Evolutionary conservation across 2,797 vertebrate genomes (phyloP).

Genomic region (Neopelma chrysocephalum): DNA sequence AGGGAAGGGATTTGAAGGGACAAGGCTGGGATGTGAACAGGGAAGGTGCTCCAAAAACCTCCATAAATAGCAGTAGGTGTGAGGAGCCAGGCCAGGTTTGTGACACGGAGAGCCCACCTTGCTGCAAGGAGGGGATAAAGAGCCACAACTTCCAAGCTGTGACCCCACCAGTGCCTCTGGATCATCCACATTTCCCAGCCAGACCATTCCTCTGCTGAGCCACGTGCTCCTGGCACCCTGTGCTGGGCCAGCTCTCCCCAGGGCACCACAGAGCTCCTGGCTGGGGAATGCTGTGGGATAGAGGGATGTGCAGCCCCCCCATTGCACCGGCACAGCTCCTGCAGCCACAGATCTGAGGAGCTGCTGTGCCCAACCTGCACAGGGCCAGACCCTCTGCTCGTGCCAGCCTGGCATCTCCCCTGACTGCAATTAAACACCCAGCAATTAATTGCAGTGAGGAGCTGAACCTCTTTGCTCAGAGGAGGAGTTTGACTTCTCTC

Average conservation of each 20-base stretch:
- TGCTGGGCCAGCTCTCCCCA: background rate
- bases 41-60: background rate
- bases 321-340: too few species aligned
- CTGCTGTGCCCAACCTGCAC: background rate
- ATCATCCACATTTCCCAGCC: background rate
- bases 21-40: background rate
- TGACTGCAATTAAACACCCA: background rate
- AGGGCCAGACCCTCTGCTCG: background rate
- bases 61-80: accelerated
- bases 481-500: background rate
- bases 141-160: background rate
- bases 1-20: background rate
- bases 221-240: accelerated
- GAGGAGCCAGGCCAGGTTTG: background rate
- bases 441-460: background rate
- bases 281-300: background rate
- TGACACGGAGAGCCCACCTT: background rate
- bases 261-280: background rate
- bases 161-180: background rate
- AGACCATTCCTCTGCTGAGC: background rate
- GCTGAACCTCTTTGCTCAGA: background rate
- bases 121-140: background rate
- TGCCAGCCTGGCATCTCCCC: background rate
- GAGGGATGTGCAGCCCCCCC: background rate
- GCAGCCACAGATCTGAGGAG: background rate